phyloP scores from a whole-genome alignment of 2,888 invertebrate species.

The Quadroppia sp. region DNA sequence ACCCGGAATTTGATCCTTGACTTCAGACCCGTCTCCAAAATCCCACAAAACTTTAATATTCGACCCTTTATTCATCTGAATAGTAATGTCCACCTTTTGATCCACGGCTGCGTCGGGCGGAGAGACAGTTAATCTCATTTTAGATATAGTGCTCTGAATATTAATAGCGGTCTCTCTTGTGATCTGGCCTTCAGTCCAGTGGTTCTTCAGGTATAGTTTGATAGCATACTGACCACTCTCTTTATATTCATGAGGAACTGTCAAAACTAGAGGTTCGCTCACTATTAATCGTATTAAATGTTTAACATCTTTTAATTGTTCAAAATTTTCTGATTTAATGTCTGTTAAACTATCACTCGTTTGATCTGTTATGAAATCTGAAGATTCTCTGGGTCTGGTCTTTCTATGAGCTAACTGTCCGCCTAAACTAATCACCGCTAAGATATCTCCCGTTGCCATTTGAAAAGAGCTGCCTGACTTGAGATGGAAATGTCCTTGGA shows the following conservation, averaged over 20 bases:
- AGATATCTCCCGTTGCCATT: conserved; percentile 36
- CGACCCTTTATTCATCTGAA: conserved; percentile 48
- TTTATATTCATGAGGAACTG: conserved; percentile 40
- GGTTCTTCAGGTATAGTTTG: conserved; percentile 41
- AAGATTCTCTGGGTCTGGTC: background rate
- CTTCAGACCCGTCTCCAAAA: conserved; percentile 48
- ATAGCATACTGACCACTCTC: conserved; percentile 40
- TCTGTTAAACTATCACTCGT: background rate
- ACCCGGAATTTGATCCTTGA: conserved; percentile 47
- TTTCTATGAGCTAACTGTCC: conserved; percentile 34
- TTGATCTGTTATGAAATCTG: conserved; percentile 27
- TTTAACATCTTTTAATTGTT: conserved; percentile 30
- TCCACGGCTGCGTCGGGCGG: conserved; percentile 47
- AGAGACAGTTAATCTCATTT: conserved; percentile 46
- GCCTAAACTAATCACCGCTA: conserved; percentile 37
- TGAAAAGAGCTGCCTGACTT: conserved; percentile 36
- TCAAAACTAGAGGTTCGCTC: conserved; percentile 38
- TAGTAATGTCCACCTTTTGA: conserved; percentile 47
- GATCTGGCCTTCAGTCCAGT: conserved; percentile 44
- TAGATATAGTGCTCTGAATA: conserved; percentile 46
- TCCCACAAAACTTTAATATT: conserved; percentile 48
- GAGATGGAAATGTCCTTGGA: conserved; percentile 38
- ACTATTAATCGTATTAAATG: conserved; percentile 34
- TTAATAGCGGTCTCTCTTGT: conserved; percentile 45
- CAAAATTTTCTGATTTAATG: conserved; percentile 36